Conservation (phyloP, 2,888 invertebrate species). For the Pammene aurita region DNA sequence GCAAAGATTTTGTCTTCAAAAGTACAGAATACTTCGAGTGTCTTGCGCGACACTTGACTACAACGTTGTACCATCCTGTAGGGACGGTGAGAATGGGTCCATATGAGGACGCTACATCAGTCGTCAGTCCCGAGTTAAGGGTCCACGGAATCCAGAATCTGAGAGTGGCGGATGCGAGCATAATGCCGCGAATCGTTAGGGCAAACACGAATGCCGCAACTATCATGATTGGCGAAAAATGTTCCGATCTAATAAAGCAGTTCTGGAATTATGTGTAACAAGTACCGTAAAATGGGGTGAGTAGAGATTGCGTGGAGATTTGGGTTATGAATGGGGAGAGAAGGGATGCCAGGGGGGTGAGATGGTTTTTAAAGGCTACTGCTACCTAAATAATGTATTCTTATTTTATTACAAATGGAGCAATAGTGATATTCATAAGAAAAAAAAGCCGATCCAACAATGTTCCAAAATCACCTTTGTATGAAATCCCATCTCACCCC, state of each 20-base stretch:
- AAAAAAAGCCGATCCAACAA: too few species aligned
- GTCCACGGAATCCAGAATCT: slow-evolving; percentile 85
- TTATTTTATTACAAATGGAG: too few species aligned
- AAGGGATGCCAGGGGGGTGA: too few species aligned
- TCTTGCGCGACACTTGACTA: slow-evolving; percentile 83
- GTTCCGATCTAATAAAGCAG: slow-evolving; percentile 86
- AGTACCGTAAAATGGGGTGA: too few species aligned
- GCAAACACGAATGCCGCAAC: slow-evolving; percentile 89
- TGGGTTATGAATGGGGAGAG: too few species aligned
- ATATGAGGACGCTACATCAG: slow-evolving; percentile 80
- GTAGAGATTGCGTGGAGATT: too few species aligned
- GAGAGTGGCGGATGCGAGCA: slow-evolving; percentile 87
- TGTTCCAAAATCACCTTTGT: too few species aligned
- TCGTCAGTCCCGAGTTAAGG: slow-evolving; percentile 84
- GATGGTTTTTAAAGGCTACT: too few species aligned
- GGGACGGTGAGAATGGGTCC: slow-evolving; percentile 90
- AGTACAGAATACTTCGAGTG: slow-evolving; percentile 87
- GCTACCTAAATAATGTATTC: too few species aligned
- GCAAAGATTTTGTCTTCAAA: slow-evolving; percentile 38
- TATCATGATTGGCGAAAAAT: slow-evolving; percentile 91
- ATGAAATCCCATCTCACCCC: too few species aligned
- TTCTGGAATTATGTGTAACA: slow-evolving; percentile 20
- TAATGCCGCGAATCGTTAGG: slow-evolving; percentile 88
- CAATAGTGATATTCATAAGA: too few species aligned
- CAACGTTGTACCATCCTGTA: slow-evolving; percentile 87